Evolutionary conservation across 2,113 vertebrate genomes (phyloP).

Genomic region (Prionailurus viverrinus): DNA sequence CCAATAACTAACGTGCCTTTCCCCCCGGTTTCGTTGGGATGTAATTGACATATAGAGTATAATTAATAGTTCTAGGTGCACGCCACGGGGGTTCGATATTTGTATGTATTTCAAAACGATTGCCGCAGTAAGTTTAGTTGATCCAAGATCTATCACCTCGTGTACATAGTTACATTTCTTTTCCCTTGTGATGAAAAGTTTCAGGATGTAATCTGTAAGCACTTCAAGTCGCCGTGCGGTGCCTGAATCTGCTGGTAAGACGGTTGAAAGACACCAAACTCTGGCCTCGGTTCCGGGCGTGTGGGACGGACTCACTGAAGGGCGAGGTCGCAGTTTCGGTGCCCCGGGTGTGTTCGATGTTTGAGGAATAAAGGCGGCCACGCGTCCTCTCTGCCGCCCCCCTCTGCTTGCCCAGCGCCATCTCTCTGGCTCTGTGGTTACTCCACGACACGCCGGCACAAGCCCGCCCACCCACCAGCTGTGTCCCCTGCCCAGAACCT

Average conservation of each 20-base stretch:
- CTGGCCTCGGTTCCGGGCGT: background rate
- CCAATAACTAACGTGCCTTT: fast-evolving
- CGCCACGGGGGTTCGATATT: too few relatives aligned
- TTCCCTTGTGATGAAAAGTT: background rate
- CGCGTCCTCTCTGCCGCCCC: fast-evolving
- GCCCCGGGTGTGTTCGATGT: background rate
- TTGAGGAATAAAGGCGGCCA: background rate
- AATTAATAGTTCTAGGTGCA: background rate
- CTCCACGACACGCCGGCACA: fast-evolving
- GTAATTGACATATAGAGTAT: background rate
- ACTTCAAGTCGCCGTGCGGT: background rate
- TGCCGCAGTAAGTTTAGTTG: background rate
- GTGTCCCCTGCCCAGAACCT: background rate
- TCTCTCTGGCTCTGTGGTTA: fast-evolving
- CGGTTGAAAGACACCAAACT: too few relatives aligned
- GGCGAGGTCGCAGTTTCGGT: fast-evolving
- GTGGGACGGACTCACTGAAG: background rate
- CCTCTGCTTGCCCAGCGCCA: fast-evolving
- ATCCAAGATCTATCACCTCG: background rate
- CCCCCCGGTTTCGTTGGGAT: background rate
- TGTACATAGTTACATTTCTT: background rate
- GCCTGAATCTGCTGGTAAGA: too few relatives aligned
- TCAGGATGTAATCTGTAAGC: background rate
- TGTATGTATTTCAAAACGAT: background rate
- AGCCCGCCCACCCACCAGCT: background rate